A percentile compares a stretch with the other conserved stretches of the same genome.
phyloP scores from a whole-genome alignment of 2,113 vertebrate species.

The Ahaetulla prasina region DNA sequence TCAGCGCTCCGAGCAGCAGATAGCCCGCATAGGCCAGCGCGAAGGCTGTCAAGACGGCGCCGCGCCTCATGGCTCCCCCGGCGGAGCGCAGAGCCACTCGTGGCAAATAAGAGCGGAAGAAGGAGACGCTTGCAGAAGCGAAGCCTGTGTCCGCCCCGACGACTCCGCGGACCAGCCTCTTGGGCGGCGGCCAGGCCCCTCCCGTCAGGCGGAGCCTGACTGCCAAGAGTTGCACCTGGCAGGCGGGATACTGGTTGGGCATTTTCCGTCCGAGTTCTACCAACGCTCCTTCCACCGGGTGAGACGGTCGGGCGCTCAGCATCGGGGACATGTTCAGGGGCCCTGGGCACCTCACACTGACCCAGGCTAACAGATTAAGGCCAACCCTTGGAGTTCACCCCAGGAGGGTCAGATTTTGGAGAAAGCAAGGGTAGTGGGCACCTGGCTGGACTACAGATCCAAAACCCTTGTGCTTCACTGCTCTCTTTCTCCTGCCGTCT shows the following conservation, averaged over 20 bases:
- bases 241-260: neutral
- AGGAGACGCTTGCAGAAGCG: neutral
- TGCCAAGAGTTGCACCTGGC: neutral
- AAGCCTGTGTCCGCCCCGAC: neutral
- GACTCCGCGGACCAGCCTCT: neutral
- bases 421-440: neutral
- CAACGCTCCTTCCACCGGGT: neutral
- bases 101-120: neutral
- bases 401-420: neutral
- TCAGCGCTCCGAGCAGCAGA: constrained; percentile 78
- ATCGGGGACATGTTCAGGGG: neutral
- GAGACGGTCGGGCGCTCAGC: neutral
- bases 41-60: neutral
- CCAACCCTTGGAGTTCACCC: neutral
- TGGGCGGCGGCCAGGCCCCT: neutral
- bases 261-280: neutral
- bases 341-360: neutral
- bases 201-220: constrained; percentile 15
- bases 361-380: neutral
- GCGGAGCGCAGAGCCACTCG: neutral
- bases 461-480: neutral
- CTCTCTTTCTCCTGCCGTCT: neutral
- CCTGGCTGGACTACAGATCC: neutral
- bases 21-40: constrained; percentile 70
- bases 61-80: neutral